These are phyloP conservation scores for Stenurella melanura DNA, from an alignment of 2,888 invertebrate species.

Conservation along the genomic window DNA sequence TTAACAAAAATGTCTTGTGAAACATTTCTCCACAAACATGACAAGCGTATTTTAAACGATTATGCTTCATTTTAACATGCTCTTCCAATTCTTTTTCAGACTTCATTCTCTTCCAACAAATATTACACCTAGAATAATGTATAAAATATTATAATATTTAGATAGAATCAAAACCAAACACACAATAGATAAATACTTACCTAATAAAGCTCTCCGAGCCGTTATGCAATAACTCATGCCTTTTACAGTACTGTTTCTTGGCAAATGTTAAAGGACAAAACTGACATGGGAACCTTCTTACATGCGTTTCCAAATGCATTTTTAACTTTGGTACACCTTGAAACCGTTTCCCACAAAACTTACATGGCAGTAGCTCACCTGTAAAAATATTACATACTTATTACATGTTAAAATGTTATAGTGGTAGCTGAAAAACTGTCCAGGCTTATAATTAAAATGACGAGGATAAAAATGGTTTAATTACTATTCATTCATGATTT, in stretches of 20 bases:
- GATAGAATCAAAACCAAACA: too few species aligned
- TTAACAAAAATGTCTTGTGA: conserved; percentile 50
- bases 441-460: neutral
- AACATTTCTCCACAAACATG: conserved; percentile 53
- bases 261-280: conserved; percentile 50
- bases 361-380: conserved; percentile 51
- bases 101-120: conserved; percentile 51
- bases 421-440: neutral
- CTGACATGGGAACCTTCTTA: conserved; percentile 51
- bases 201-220: conserved; percentile 43
- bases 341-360: conserved; percentile 53
- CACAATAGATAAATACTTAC: neutral
- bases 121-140: conserved; percentile 46
- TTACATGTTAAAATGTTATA: too few species aligned
- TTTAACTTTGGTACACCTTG: conserved; percentile 49
- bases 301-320: conserved; percentile 52
- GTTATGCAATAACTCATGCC: conserved; percentile 39
- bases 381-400: neutral
- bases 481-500: too few species aligned
- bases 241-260: neutral
- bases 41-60: conserved; percentile 49
- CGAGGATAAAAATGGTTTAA: too few species aligned
- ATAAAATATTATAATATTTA: neutral
- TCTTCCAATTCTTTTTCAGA: conserved; percentile 48
- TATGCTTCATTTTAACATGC: conserved; percentile 47